Conservation (phyloP, 2,113 vertebrate genomes). For the Caretta caretta region DNA sequence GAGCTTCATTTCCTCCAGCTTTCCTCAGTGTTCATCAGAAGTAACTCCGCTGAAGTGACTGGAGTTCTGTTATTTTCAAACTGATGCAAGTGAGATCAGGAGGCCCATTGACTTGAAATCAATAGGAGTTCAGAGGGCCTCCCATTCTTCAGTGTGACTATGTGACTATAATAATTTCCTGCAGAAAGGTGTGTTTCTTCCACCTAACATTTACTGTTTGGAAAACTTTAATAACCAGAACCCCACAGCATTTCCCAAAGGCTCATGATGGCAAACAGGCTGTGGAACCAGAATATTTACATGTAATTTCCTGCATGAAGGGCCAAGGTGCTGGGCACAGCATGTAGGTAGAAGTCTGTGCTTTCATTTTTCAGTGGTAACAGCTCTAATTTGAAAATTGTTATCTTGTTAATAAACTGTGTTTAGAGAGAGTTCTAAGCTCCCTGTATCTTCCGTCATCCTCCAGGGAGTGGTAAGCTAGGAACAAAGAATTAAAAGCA, state of each 20-base stretch:
- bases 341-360: slow-evolving; percentile 55
- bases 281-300: neutral
- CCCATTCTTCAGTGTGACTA: neutral
- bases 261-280: neutral
- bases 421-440: neutral
- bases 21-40: neutral
- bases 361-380: slow-evolving; percentile 12
- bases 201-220: neutral
- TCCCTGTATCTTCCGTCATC: neutral
- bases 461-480: neutral
- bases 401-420: slow-evolving; percentile 41
- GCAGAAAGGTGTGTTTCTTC: neutral
- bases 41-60: neutral
- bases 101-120: neutral
- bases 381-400: neutral
- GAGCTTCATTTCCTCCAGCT: neutral
- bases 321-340: neutral
- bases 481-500: neutral
- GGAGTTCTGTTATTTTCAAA: neutral
- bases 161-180: neutral
- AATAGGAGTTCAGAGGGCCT: neutral
- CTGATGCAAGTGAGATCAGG: neutral
- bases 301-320: slow-evolving; percentile 32
- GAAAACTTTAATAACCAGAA: slow-evolving; percentile 30
- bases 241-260: slow-evolving; percentile 35